Evolutionary conservation across 2,888 invertebrate species (phyloP), one percentile per base, ranked within the genome.

Genomic region (Oscheius sp.): DNA sequence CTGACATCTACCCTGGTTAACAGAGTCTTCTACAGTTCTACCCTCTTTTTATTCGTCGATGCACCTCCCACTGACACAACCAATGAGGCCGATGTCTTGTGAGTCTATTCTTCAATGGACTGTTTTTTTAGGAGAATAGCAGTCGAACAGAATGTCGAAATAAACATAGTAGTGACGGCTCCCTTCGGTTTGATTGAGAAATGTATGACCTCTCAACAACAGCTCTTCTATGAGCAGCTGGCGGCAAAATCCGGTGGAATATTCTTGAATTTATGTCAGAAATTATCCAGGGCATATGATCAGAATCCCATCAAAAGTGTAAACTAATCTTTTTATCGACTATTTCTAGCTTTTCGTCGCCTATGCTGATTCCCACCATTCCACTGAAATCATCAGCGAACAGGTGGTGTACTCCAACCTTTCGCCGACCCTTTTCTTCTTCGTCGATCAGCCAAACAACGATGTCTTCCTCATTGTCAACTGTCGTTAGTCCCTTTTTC

Each of bases 41-140:
- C 75, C 41, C 65, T 75, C 14, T 73, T 75, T 63, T 68, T 75
- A 47, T 72, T 75, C 66, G 68, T 72, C 12, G 71, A 71, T 49
- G 67, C 72, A 3, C 45, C 49, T 6, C 44, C 57, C 5, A 57
- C 66, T 22, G 26, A 30, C 8, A 44, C 20, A 24, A 5, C 24
- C 54, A 2, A 24, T n/a, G 38, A 63, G 24, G 30, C 67, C 1
- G 74, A 71, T 54, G 67, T 74, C 32, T 44, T 74, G 73, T 74
- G 36, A 61, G 73, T 69, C 2, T 28, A 30, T 14, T 38, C 8
- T n/a, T 44, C 17, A 14, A 30, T 4, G 17, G 32, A 12, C 17
- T 9, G 12, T 22, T 14, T 3, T 54, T 51, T 6, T 36, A 54
- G 54, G 24, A 26, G n/a, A 20, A 12, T 6, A 14, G 59, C 30